A percentile compares a stretch with the other conserved stretches of the same genome.
Conservation (phyloP, 2,797 vertebrate species). For the Micrastur ruficollis region DNA sequence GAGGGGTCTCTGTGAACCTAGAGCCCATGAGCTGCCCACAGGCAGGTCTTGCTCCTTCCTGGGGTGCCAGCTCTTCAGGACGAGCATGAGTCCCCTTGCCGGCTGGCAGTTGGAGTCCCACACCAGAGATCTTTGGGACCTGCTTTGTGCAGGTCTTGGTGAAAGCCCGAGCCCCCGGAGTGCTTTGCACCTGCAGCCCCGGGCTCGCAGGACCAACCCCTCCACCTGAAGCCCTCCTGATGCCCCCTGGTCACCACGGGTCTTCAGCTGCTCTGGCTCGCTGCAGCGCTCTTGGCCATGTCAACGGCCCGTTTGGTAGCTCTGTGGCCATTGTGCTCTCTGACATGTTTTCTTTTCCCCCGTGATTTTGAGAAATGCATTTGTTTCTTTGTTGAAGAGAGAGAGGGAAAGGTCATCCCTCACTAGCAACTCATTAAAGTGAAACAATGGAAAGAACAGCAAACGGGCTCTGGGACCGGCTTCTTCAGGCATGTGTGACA, state of each 20-base stretch:
- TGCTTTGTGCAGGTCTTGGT: neutral
- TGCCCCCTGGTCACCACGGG: fast-evolving
- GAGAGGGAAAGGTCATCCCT: slow-evolving; percentile 48
- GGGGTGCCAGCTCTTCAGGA: neutral
- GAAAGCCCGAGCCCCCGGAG: neutral
- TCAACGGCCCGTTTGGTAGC: neutral
- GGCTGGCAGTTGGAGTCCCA: neutral
- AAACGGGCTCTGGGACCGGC: neutral
- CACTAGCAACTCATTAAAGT: slow-evolving; percentile 25
- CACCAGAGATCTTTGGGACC: neutral
- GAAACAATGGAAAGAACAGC: slow-evolving; percentile 61
- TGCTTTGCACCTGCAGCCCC: neutral
- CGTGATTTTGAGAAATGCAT: neutral
- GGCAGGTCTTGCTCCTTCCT: neutral
- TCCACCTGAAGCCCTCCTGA: neutral
- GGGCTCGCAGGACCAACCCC: fast-evolving
- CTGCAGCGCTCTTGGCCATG: neutral
- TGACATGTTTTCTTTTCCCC: slow-evolving; percentile 32
- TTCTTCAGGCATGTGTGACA: neutral
- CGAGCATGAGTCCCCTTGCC: neutral
- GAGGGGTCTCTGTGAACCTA: neutral
- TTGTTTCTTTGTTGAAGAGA: slow-evolving; percentile 20
- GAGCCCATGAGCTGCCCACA: neutral
- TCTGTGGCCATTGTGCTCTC: neutral
- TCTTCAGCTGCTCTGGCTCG: fast-evolving